These are phyloP conservation scores for Lepetodrilus schrolli DNA, from an alignment of 2,888 invertebrate species.

Conservation along the genomic window DNA sequence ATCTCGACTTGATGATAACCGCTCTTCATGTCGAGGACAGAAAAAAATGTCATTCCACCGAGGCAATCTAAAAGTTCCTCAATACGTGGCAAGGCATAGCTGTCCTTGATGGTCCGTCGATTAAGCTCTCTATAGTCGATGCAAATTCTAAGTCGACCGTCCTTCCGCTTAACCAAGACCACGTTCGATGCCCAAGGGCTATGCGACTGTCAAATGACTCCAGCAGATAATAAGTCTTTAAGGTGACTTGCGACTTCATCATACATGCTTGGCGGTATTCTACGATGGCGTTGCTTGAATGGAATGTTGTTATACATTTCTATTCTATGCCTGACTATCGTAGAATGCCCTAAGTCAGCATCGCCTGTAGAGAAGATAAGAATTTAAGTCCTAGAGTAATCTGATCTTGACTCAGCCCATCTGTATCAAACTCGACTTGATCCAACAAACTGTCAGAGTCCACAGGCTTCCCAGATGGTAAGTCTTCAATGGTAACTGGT, in stretches of 20 bases:
- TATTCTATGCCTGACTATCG: not conserved
- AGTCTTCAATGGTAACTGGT: not conserved
- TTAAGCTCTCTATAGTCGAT: too few species aligned
- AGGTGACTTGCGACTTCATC: not conserved
- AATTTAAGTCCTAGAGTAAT: not conserved
- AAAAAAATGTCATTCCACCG: too few species aligned
- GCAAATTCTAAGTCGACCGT: too few species aligned
- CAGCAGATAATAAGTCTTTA: not conserved
- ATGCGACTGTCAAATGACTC: not conserved
- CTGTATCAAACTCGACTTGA: not conserved
- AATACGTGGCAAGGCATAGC: too few species aligned
- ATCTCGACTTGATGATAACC: too few species aligned
- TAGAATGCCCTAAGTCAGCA: not conserved
- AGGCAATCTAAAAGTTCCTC: too few species aligned
- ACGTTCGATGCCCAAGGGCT: slow-evolving; percentile 4
- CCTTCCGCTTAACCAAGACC: too few species aligned
- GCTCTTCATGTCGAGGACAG: too few species aligned
- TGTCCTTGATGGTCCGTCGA: too few species aligned
- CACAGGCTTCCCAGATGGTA: not conserved
- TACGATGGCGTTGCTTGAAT: not conserved
- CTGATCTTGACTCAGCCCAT: not conserved
- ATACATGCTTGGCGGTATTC: not conserved
- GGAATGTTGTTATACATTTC: not conserved
- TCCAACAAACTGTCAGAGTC: not conserved
- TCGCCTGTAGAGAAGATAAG: not conserved